phyloP scores from a whole-genome alignment of 2,888 invertebrate genomes.

The Onthophagus sagittarius region DNA sequence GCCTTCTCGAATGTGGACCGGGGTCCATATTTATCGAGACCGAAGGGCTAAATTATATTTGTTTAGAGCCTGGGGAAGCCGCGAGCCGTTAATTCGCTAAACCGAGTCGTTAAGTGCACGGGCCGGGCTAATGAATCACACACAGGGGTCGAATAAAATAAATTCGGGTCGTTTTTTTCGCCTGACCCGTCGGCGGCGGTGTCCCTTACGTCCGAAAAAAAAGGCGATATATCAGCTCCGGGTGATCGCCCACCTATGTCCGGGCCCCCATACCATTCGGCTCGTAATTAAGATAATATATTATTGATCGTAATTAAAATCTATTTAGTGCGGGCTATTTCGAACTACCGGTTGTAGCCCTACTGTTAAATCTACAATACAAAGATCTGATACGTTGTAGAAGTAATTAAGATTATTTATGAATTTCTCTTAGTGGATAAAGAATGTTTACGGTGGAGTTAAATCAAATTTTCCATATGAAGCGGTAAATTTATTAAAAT shows the following conservation, averaged over 20 bases:
- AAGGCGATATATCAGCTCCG: slow-evolving; percentile 37
- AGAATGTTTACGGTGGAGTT: no score
- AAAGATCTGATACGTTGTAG: neutral
- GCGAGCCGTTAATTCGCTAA: slow-evolving; percentile 22
- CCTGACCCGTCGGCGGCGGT: slow-evolving; percentile 15
- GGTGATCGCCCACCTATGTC: slow-evolving; percentile 38
- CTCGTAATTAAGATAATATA: slow-evolving; percentile 43
- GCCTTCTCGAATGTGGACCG: neutral
- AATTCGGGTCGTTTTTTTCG: slow-evolving; percentile 32
- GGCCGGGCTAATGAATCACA: slow-evolving; percentile 35
- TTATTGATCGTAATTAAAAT: slow-evolving; percentile 45
- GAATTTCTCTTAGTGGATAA: no score
- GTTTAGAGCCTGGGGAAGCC: slow-evolving; percentile 1
- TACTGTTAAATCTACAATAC: neutral
- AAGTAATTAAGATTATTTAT: no score
- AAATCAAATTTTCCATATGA: no score
- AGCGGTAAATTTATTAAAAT: no score
- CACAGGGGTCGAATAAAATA: slow-evolving; percentile 37
- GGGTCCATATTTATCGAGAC: neutral
- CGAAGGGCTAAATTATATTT: slow-evolving; percentile 16
- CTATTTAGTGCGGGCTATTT: slow-evolving; percentile 39
- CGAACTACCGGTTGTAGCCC: slow-evolving; percentile 33
- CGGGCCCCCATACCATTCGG: neutral
- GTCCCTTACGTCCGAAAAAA: slow-evolving; percentile 24
- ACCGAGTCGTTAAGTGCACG: slow-evolving; percentile 27